Conservation (phyloP, 2,888 invertebrate genomes). For the Steromphala cineraria region DNA sequence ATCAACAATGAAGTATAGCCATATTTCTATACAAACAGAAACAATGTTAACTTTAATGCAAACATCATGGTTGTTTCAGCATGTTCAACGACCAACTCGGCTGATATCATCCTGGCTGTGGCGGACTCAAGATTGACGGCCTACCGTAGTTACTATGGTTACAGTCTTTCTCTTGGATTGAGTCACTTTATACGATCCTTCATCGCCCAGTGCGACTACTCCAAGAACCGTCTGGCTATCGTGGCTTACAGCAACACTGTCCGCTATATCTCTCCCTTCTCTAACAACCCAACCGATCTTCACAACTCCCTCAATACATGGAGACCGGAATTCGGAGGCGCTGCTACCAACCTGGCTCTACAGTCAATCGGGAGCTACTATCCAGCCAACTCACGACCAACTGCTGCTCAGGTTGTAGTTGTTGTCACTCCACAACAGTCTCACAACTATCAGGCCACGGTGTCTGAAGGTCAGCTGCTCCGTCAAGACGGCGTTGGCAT, state of each 20-base stretch:
- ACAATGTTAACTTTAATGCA: no score
- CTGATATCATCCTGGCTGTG: background rate
- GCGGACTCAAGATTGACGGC: background rate
- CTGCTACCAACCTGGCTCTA: background rate
- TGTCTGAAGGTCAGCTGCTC: background rate
- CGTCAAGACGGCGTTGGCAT: background rate
- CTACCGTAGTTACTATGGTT: background rate
- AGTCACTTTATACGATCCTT: background rate
- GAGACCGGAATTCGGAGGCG: conserved; percentile 7
- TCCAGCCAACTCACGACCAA: background rate
- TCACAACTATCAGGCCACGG: background rate
- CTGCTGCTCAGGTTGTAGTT: background rate
- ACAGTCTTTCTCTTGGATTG: background rate
- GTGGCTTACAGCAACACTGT: background rate
- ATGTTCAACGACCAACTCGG: background rate
- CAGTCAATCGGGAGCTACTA: background rate
- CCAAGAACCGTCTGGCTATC: background rate
- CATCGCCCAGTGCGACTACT: background rate
- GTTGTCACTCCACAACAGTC: background rate
- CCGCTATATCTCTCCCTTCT: background rate
- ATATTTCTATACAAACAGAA: no score
- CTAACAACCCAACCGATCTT: background rate
- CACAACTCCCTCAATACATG: background rate
- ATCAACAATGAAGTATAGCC: no score
- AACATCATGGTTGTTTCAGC: background rate